Evolutionary conservation across 2,113 vertebrate genomes (phyloP), one percentile per base, ranked within the genome.

Genomic region (Ginglymostoma cirratum): DNA sequence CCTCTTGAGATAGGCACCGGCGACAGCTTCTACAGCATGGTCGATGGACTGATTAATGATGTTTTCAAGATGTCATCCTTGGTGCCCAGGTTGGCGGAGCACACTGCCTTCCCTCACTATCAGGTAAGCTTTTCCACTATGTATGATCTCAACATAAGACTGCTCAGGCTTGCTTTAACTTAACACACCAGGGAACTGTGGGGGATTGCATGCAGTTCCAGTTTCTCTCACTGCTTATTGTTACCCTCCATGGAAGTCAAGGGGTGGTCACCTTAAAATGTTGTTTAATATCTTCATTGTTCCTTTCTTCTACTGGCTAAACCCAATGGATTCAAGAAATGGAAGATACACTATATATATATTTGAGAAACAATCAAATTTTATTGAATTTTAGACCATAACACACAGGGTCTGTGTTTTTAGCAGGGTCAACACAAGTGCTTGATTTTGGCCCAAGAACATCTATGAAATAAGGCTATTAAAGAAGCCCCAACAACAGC

Each of bases 21-120:
- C 0, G 97, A 98, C 34, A 97, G 98, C 87, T 98, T 99, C 96
- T 98, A 97, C 61, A 98, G 98, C 93, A 96, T 98, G 42, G 86
- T 99, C 34, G 98, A 99, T 72, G 96, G 96, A 85, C 97, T 99
- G 2, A 94, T 99, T 96, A 97, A 95, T 2, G 97, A 98, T 69
- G 96, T 99, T 96, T 99, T 98, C 96, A 96, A 96, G 65, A 97
- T 98, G 5, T 98, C 98, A 0, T 98, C 99, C 0, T 96, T 99
- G 96, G 98, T 99, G 80, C 98, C 98, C 0, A 97, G 98, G 30
- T 97, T 99, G 24, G 97, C 98, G 0, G 8, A 97, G 55, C 97
- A 98, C 96, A 97, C 96, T 0, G 95, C 96, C 27, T 97, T 96
- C 93, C 97, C 97, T 27, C 98, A 99, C 97, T 99, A 99, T 96